Base-by-base conservation (phyloP, 2,113 vertebrate genomes). In the Dipodomys stephensi region DNA sequence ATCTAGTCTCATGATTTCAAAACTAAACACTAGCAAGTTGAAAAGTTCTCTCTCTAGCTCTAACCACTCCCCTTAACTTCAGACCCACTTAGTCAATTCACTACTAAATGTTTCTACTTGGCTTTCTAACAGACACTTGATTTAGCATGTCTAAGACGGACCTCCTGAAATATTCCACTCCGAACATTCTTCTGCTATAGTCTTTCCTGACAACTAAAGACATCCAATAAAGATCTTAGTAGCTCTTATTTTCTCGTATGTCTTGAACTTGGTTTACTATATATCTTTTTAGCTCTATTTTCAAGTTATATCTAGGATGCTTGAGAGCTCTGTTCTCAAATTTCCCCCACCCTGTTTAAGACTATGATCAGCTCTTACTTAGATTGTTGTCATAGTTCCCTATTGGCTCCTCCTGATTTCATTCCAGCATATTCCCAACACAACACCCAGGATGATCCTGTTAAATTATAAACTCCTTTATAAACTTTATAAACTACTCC, bases 1-100 rank as follows among this genome's bases (percentile, higher is more conserved):
- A 94, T 92, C 60, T 80, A 49, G 53, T 95, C 77, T 90, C 73
- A 88, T 94, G 88, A 90, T 88, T 93, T 92, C 81, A 92, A 92
- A 81, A 67, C 0, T 23, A 65, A 92, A 94, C 12, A 90, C 44
- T 32, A 80, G 83, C 19, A 90, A 90, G 68, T 68, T 79, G 35
- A 83, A 80, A 64, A 67, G 86, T 92, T 81, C 10, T 90, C 9
- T 83, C 3, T 23, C 60, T 9, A 77, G 22, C 30, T 28, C 22
- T 44, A 27, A 85, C 44, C 15, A 64, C 39, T 53, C 57, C 77
- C 28, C 12, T 85, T 18, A 80, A 44, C 35, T 87, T 88, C 44
- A 94, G 76, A 86, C 12, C 4, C 9, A 5, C 67, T 87, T 83
- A 79, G 46, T 90, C 27, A 90, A 49, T 27, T 96, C 44, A 16